Evolutionary conservation across 92 coral and sea anemone species (phyloP), one percentile per base, ranked within the genome.

Genomic region (Meandrina meandrites): DNA sequence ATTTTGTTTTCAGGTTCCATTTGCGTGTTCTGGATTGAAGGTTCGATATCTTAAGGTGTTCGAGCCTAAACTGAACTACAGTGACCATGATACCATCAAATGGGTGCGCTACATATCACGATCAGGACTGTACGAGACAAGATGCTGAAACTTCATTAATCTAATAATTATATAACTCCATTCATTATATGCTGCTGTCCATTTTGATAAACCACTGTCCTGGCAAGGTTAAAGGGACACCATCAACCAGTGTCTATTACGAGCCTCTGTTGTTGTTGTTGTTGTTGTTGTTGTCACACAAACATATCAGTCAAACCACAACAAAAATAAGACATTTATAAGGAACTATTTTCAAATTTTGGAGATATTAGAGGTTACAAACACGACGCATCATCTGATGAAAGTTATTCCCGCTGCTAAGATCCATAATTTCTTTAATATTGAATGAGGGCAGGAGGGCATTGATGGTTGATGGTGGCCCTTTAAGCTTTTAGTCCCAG

Each of bases 61-160:
- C 75, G 99, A 97, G 82, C 98, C 98, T 86, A 97, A 97, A 91
- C 86, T 97, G 80, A 97, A 97, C 80, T 97, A 97, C 98, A 97
- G 98, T 66, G 99, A 97, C 80, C 99, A 97, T 62, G 99, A 97
- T 85, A 96, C 98, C 17, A 97, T 97, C 93, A 97, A 97, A 87
- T 97, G 99, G 99, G 99, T 97, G 81, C 95, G 99, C 53, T 97
- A 97, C 84, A 97, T 97, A 83, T 97, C 99, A 0, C 90, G 99
- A 77, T 95, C 98, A 51, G 99, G 99, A 31, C 94, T 97, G 48
- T 97, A 97, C 81, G 99, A 97, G 83, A 97, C 99, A 24, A 90
- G 99, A 82, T 97, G 99, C 82, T 97, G 83, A 96, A n/a, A 35
- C 36, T 60, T 34, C 5, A 21, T 19, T 6, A 72, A 47, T 70